phyloP scores from a whole-genome alignment of 30 jellyfish, hydroid and myxozoan genomes.

The Phacellophora camtschatica region DNA sequence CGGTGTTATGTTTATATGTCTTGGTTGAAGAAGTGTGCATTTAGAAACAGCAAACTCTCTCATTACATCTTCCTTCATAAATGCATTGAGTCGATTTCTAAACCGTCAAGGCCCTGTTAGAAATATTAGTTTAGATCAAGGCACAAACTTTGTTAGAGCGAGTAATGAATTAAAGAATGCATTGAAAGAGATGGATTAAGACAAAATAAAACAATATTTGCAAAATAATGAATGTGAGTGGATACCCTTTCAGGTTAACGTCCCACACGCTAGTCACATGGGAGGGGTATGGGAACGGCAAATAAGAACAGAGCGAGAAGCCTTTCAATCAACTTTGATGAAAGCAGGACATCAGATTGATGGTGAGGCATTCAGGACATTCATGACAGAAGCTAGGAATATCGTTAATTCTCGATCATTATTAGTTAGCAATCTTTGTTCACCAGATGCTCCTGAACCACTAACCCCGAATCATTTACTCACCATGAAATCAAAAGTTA shows the following conservation, averaged over 20 bases:
- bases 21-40: too few species aligned
- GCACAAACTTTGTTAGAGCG: slow-evolving; percentile 34
- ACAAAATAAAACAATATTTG: not conserved
- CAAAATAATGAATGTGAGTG: too few species aligned
- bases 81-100: not conserved
- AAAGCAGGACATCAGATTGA: too few species aligned
- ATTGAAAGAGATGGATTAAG: not conserved
- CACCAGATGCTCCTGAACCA: slow-evolving; percentile 38
- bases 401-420: slow-evolving; percentile 39
- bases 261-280: too few species aligned
- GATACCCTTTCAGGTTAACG: not conserved
- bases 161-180: not conserved
- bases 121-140: not conserved
- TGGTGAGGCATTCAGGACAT: slow-evolving; percentile 28
- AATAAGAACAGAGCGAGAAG: too few species aligned
- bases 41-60: slow-evolving; percentile 10
- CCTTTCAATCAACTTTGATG: too few species aligned
- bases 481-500: slow-evolving; percentile 34
- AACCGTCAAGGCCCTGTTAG: not conserved
- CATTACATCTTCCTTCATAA: slow-evolving; percentile 24
- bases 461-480: slow-evolving; percentile 41
- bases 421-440: slow-evolving; percentile 10
- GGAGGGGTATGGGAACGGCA: too few species aligned
- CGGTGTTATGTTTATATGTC: too few species aligned
- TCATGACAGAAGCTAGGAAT: slow-evolving; percentile 7